Evolutionary conservation across 2,113 vertebrate genomes (phyloP).

Genomic region (Rhineura floridana): DNA sequence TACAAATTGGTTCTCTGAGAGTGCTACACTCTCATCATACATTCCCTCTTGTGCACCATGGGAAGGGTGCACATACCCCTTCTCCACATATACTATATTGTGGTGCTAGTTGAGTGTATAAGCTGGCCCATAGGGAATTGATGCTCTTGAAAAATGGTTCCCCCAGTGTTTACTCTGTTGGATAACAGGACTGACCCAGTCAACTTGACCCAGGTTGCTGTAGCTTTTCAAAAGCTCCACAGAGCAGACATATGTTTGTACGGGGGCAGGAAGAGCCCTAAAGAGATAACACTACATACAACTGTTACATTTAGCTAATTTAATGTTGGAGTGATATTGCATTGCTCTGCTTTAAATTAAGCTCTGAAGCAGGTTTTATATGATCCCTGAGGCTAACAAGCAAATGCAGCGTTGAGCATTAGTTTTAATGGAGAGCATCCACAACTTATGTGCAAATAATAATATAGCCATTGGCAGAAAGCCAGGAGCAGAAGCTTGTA

Average conservation of each 20-base stretch:
- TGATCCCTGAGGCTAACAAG: slow-evolving; percentile 66
- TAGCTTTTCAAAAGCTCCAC: neutral
- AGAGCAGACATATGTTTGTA: neutral
- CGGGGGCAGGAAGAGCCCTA: slow-evolving; percentile 48
- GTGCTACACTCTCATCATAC: neutral
- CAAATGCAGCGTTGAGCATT: slow-evolving; percentile 74
- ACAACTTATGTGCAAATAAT: slow-evolving; percentile 61
- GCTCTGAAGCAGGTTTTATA: slow-evolving; percentile 66
- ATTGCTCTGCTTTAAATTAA: slow-evolving; percentile 65
- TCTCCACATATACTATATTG: neutral
- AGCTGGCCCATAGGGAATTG: neutral
- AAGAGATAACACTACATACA: slow-evolving; percentile 69
- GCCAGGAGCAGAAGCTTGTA: slow-evolving; percentile 62
- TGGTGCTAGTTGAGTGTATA: neutral
- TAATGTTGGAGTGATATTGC: slow-evolving; percentile 70
- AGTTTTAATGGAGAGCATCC: slow-evolving; percentile 71
- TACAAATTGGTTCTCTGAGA: neutral
- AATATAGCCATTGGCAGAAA: slow-evolving; percentile 58
- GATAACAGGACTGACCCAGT: slow-evolving; percentile 2
- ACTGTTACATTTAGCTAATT: slow-evolving; percentile 64
- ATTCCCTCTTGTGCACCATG: no score
- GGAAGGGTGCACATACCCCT: neutral
- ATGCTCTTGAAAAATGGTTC: neutral
- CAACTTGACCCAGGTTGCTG: slow-evolving; percentile 22
- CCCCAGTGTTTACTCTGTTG: neutral